Evolutionary conservation across 2,888 invertebrate species (phyloP), one percentile per base, ranked within the genome.

Genomic region (Erannis defoliaria): DNA sequence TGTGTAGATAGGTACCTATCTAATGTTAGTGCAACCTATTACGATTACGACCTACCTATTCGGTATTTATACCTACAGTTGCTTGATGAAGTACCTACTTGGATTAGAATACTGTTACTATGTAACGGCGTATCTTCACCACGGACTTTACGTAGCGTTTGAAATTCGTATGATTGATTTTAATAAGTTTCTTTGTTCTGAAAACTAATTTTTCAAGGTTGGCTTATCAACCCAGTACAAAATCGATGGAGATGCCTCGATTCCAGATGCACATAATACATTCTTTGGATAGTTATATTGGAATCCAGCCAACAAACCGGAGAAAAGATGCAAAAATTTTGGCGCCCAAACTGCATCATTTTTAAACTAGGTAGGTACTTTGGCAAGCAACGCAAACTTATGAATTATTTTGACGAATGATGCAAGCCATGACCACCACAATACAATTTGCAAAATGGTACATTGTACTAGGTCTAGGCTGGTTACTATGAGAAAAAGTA

Each of bases 221-320:
- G 19, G 3, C 9, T 6, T 1, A 16, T 37, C 12, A 5, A 1
- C 6, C 16, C 10, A n/a, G 12, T 9, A 10, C 12, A 2, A 2
- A 26, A 43, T 29, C 48, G 67, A 64, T 56, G 37, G 37, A 62
- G 70, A 67, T 70, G 77, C 71, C 76, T 78, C 74, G 76, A 78
- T 5, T 81, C 67, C 67, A 68, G 70, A 75, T 72, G 58, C 23
- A 50, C 66, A 69, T 70, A 55, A 49, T 26, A 23, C 31, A 18
- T 31, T 19, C 10, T 55, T 57, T 64, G 58, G 60, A 71, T 70
- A n/a, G n/a, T n/a, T n/a, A 74, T 49, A 42, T 49, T 85, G 83
- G 79, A 74, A 71, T 62, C 29, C 12, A 60, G 83, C 84, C 84
- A 86, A 72, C 84, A 86, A 72, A 26, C 62, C 58, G 50, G 29